phyloP scores from a whole-genome alignment of 2,797 vertebrate genomes.

The Spizella passerina region DNA sequence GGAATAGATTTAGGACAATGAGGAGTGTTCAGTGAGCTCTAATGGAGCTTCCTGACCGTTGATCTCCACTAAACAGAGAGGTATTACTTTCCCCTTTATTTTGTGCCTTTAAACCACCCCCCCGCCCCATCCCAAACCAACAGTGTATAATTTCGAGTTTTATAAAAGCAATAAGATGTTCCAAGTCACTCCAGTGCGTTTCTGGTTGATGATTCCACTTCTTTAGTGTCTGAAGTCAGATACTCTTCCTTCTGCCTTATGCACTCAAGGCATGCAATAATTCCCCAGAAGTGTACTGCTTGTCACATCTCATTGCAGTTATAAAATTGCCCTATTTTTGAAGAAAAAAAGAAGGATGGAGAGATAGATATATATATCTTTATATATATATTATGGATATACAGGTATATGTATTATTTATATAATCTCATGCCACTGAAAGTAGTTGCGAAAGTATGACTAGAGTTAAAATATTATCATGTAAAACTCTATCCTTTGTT shows the following conservation, averaged over 20 bases:
- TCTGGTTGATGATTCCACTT: slow-evolving; percentile 73
- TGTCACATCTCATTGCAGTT: slow-evolving; percentile 68
- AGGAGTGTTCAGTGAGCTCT: slow-evolving; percentile 44
- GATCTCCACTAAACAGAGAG: slow-evolving; percentile 51
- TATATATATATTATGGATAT: slow-evolving; percentile 42
- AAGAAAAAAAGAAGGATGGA: slow-evolving; percentile 37
- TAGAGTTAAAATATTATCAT: slow-evolving; percentile 16
- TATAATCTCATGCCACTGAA: slow-evolving; percentile 53
- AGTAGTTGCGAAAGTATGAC: slow-evolving; percentile 28
- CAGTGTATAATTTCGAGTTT: slow-evolving; percentile 66
- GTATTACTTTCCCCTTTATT: slow-evolving; percentile 68
- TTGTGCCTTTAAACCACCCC: slow-evolving; percentile 33
- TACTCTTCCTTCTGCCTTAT: slow-evolving; percentile 74
- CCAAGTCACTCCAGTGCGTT: slow-evolving; percentile 66
- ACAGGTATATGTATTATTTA: slow-evolving; percentile 46
- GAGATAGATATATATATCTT: not conserved
- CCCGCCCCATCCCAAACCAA: not conserved
- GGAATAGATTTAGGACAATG: slow-evolving; percentile 48
- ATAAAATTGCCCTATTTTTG: slow-evolving; percentile 67
- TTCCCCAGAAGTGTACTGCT: slow-evolving; percentile 68
- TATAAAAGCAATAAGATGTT: slow-evolving; percentile 79
- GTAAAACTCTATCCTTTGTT: slow-evolving; percentile 57
- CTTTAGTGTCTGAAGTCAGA: slow-evolving; percentile 75
- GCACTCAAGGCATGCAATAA: slow-evolving; percentile 77
- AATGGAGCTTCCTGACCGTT: slow-evolving; percentile 34